Conservation (phyloP, 2,113 vertebrate species). For the Phylloscopus trochilus region DNA sequence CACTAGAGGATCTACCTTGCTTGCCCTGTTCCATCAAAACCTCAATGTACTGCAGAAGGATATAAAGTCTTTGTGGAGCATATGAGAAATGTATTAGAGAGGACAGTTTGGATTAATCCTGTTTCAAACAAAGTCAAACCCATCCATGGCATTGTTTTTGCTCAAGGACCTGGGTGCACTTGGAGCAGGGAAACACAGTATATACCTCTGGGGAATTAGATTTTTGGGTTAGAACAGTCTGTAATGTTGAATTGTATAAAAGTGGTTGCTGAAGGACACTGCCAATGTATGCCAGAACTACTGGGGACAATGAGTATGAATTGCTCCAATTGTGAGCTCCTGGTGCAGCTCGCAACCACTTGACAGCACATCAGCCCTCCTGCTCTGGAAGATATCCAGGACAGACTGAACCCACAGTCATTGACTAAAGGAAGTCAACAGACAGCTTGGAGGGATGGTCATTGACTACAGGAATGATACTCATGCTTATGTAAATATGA, state of each 20-base stretch:
- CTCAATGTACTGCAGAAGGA: neutral
- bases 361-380: neutral
- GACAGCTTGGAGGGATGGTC: neutral
- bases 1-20: neutral
- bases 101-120: neutral
- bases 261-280: neutral
- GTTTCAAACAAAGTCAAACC: neutral
- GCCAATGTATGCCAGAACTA: neutral
- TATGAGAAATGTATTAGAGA: neutral
- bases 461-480: neutral
- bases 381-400: neutral
- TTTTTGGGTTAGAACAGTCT: neutral
- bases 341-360: neutral
- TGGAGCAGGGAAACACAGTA: neutral
- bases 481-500: neutral
- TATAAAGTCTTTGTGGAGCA: neutral
- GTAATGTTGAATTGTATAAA: neutral
- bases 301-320: neutral
- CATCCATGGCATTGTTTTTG: neutral
- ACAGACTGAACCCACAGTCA: neutral
- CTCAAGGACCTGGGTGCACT: neutral
- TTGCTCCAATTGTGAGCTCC: neutral
- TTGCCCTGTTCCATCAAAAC: neutral
- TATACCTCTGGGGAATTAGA: neutral
- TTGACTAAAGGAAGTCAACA: neutral